Percentiles rank a stretch among this genome's conserved stretches.
Conservation (phyloP, 2,797 vertebrate genomes). For the Huso huso region DNA sequence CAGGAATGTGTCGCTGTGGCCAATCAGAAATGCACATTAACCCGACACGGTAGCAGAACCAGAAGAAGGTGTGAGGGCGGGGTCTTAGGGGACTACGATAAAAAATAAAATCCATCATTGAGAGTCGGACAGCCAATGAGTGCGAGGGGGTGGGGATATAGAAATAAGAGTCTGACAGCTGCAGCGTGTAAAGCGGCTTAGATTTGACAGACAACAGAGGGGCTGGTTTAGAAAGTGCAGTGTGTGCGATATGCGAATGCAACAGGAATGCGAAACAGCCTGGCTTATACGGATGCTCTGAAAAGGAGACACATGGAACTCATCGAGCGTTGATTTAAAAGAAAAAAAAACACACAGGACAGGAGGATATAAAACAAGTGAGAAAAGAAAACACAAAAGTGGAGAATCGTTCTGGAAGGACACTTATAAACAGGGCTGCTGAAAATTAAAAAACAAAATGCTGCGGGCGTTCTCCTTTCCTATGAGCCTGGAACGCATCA, state of each 20-base stretch:
- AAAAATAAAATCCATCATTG: slow-evolving; percentile 21
- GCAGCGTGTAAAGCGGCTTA: slow-evolving; percentile 17
- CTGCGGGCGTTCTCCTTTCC: slow-evolving; percentile 70
- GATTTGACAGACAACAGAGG: slow-evolving; percentile 39
- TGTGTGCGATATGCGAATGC: not conserved
- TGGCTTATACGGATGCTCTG: slow-evolving; percentile 24
- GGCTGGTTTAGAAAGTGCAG: slow-evolving; percentile 8
- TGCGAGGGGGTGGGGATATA: slow-evolving; percentile 35
- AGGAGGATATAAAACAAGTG: not conserved
- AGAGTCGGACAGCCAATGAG: slow-evolving; percentile 26
- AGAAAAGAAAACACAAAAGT: not conserved
- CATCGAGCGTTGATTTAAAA: not conserved
- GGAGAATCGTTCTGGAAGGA: not conserved
- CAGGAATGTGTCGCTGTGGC: slow-evolving; percentile 14
- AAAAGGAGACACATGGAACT: slow-evolving; percentile 21
- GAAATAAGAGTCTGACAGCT: slow-evolving; percentile 53
- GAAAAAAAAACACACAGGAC: not conserved
- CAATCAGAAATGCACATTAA: slow-evolving; percentile 32
- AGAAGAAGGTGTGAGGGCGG: not conserved
- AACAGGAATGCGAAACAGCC: not conserved
- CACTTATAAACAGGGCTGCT: not conserved
- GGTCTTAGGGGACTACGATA: slow-evolving; percentile 16
- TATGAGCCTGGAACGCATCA: slow-evolving; percentile 65
- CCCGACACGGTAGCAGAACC: not conserved
- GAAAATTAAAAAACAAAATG: slow-evolving; percentile 36